phyloP scores from a whole-genome alignment of 2,113 vertebrate genomes.

The Leucoraja erinaceus region DNA sequence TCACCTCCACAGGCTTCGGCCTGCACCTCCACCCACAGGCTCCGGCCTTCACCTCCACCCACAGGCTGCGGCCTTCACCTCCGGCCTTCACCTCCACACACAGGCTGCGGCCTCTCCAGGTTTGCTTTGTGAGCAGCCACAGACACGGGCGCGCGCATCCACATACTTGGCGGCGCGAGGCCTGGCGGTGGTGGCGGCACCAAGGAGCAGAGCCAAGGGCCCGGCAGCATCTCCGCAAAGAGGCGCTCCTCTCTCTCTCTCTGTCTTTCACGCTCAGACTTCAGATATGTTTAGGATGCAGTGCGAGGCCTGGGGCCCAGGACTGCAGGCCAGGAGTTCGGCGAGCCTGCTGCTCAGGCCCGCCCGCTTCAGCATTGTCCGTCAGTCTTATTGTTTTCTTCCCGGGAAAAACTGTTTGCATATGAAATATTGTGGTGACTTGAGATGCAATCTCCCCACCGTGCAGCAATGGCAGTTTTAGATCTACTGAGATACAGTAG shows the following conservation, averaged over 20 bases:
- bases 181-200: constrained; percentile 52
- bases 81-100: too few relatives aligned
- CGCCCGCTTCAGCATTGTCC: not conserved
- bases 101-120: constrained; percentile 42
- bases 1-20: too few relatives aligned
- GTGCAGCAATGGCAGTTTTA: constrained; percentile 67
- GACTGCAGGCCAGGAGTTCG: not conserved
- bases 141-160: not conserved
- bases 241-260: constrained; percentile 61
- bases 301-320: constrained; percentile 44
- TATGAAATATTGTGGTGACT: constrained; percentile 57
- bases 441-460: constrained; percentile 60
- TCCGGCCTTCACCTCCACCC: too few relatives aligned
- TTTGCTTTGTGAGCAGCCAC: constrained; percentile 48
- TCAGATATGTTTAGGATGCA: constrained; percentile 67
- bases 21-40: too few relatives aligned
- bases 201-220: constrained; percentile 55
- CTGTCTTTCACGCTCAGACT: constrained; percentile 53
- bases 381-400: constrained; percentile 32
- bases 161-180: constrained; percentile 46
- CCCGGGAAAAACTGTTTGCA: constrained; percentile 59
- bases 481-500: constrained; percentile 78
- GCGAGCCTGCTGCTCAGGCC: not conserved
- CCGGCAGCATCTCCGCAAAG: constrained; percentile 45
- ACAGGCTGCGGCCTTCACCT: too few relatives aligned